Conservation (phyloP, 2,888 invertebrate species). For the Polietes domitor region DNA sequence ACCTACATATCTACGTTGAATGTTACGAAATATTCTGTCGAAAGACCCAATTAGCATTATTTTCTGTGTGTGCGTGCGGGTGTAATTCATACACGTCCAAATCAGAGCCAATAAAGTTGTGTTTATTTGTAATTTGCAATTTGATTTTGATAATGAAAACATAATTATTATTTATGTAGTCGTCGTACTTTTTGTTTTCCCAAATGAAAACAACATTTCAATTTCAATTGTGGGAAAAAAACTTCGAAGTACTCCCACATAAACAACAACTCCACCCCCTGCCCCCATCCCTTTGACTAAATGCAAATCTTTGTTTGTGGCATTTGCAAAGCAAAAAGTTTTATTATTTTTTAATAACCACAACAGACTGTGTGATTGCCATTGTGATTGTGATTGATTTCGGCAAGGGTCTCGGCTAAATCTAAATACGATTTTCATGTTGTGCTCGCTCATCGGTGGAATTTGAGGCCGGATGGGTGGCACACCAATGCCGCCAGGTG, state of each 20-base stretch:
- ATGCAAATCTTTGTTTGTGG: constrained; percentile 13
- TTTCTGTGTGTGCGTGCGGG: no score
- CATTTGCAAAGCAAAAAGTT: neutral
- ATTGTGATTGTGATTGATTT: constrained; percentile 1
- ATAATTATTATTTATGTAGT: constrained; percentile 7
- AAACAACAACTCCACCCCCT: neutral
- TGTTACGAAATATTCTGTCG: no score
- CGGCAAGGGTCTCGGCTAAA: neutral
- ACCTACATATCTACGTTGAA: no score
- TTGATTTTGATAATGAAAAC: constrained; percentile 15
- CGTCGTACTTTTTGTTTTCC: neutral
- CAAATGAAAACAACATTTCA: constrained; percentile 4
- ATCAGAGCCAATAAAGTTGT: neutral
- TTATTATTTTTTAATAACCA: constrained; percentile 32
- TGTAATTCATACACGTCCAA: neutral
- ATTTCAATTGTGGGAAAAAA: constrained; percentile 15
- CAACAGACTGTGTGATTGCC: neutral
- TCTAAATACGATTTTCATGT: constrained; percentile 2
- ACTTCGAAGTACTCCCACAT: neutral
- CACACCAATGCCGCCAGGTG: neutral
- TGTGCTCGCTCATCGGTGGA: neutral
- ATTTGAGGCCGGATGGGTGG: neutral
- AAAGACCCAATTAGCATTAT: no score
- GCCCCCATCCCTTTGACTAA: neutral
- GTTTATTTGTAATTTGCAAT: constrained; percentile 15